Conservation (phyloP, 2,113 vertebrate species). For the Trochalopteron elliotii region DNA sequence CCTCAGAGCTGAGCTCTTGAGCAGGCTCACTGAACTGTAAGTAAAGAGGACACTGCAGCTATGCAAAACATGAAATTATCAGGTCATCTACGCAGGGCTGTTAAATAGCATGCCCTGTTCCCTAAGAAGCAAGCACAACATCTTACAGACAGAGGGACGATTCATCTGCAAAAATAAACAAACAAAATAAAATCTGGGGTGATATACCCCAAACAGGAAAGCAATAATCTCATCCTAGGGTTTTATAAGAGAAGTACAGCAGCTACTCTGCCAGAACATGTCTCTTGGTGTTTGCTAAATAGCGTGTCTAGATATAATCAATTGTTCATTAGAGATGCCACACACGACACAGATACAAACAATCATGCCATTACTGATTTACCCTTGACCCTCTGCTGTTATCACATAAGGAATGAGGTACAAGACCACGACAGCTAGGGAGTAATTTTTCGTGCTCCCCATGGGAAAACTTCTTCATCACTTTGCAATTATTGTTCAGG, state of each 20-base stretch:
- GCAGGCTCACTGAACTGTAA: neutral
- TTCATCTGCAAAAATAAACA: neutral
- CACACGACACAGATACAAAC: neutral
- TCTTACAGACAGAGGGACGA: neutral
- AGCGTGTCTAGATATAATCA: neutral
- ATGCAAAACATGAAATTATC: neutral
- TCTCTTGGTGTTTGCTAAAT: neutral
- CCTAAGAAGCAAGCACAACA: neutral
- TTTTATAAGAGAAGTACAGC: neutral
- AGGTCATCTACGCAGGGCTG: neutral
- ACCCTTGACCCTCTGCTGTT: neutral
- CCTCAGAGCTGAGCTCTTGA: neutral
- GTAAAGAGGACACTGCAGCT: neutral
- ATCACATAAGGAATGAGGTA: neutral
- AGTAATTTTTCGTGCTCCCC: neutral
- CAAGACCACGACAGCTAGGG: neutral
- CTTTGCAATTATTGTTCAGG: neutral
- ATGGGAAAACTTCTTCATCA: neutral
- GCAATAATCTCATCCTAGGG: neutral
- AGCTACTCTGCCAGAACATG: neutral
- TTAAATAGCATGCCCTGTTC: neutral
- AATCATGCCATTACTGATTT: neutral
- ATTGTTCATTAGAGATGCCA: constrained; percentile 1
- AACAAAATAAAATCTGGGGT: neutral
- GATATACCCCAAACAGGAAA: neutral